Base-by-base conservation (phyloP, 1,140 invertebrate genomes). In the Drosophila busckii region DNA sequence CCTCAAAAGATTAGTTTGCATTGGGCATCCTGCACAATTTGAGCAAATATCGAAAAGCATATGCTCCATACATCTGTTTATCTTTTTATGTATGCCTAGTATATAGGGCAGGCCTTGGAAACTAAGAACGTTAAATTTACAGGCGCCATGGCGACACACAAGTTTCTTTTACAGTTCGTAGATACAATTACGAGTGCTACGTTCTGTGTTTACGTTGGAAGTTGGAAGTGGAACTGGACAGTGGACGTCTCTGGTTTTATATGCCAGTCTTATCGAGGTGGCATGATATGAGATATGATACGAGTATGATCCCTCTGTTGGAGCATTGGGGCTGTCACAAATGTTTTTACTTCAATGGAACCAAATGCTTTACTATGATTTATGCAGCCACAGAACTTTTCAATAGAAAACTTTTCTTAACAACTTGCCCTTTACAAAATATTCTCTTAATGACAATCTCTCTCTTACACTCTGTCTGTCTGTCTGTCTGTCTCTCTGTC, bases 281-380 rank as follows among this genome's bases (percentile, higher is more conserved):
- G n/a, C n/a, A 44, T 28, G 49, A 49, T 55, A 52, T 60, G 48
- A 60, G 65, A 75, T 69, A 75, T 64, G 65, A 70, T 76, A 67
- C 58, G 61, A 48, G 31, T 66, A 76, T 66, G 71, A 75, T 78
- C 46, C 55, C 35, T 15, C n/a, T n/a, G 59, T 29, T n/a, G n/a
- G n/a, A n/a, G n/a, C n/a, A n/a, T n/a, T n/a, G 12, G 26, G 20
- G 60, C 52, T 63, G 48, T 75, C 61, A 73, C 71, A 73, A 67
- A 38, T 40, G 28, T 29, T 7, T n/a, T 41, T 60, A 45, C 22
- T 22, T 45, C 38, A 19, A 35, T 2, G 16, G 38, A 48, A 48
- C 17, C 19, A 32, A 41, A 26, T 4, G n/a, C n/a, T n/a, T n/a
- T n/a, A n/a, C n/a, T n/a, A n/a, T n/a, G n/a, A n/a, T n/a, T n/a